These are phyloP conservation scores for Scalopus aquaticus DNA, from an alignment of 2,113 vertebrate genomes.

Conservation along the genomic window DNA sequence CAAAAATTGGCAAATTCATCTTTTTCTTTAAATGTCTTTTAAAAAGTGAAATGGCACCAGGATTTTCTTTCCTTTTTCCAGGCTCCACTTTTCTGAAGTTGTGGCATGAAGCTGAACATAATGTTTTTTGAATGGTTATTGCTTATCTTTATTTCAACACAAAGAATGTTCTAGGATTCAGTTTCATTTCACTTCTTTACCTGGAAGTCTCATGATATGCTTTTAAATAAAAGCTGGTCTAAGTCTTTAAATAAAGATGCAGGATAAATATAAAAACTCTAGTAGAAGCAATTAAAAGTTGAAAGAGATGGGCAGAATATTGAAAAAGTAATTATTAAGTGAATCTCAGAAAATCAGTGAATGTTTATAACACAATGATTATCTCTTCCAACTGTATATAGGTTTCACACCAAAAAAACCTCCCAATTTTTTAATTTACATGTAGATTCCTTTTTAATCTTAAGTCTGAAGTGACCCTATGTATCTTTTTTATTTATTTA, in stretches of 20 bases:
- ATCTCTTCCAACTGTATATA: neutral
- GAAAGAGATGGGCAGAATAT: neutral
- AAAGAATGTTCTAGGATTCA: neutral
- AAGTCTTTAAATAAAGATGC: neutral
- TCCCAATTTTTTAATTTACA: neutral
- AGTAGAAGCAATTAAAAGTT: neutral
- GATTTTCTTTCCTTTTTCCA: neutral
- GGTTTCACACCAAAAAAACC: neutral
- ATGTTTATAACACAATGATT: neutral
- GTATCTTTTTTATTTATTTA: too few relatives aligned
- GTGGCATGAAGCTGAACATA: neutral
- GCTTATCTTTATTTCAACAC: neutral
- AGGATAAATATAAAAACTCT: neutral
- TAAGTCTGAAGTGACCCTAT: neutral
- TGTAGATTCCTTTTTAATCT: neutral
- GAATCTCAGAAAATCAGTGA: neutral
- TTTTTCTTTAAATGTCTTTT: neutral
- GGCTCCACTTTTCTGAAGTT: neutral
- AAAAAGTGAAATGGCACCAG: neutral
- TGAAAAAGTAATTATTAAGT: neutral
- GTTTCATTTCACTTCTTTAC: neutral
- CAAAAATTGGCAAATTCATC: neutral
- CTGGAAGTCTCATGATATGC: neutral
- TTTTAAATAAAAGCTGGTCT: constrained; percentile 6
- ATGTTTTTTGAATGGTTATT: neutral